Base-by-base conservation (phyloP, 2,113 vertebrate species). In the Rhinichthys klamathensis region DNA sequence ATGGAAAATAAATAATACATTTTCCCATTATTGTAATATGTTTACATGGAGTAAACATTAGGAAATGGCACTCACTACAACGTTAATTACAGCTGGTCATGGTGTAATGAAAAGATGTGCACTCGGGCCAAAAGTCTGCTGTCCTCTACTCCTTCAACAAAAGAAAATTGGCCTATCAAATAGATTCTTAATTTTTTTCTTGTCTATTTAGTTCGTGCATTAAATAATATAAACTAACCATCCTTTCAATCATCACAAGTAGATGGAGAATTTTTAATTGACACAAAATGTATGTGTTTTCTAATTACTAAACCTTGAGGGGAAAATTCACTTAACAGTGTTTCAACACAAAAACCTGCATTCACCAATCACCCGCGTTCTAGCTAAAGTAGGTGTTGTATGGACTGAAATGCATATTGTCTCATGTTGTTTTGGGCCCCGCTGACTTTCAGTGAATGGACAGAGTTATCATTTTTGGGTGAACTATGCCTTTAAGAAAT, bases 21-120 rank as follows among this genome's bases (percentile, higher is more conserved):
- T 80, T 44, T 63, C 23, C 58, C 58, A 80, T 80, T 80, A 65
- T 30, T 80, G 78, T 65, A 80, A 80, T 61, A 79, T 79, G 51
- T 78, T 78, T 78, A 58, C 30, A 38, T 25, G 30, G 30, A 61
- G 56, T 79, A 80, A 63, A 65, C 78, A 63, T 80, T 63, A 80
- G 38, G 60, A 65, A 46, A 65, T 27, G 10, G 9, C 58, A 1
- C 35, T 6, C n/a, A 63, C 38, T 60, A 79, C 11, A 5, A 23
- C 9, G 38, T 80, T 63, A 46, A 80, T 65, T 60, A 63, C 38
- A 60, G 3, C 15, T 27, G 38, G 58, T 21, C 78, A 63, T 80
- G 38, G 63, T 80, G 58, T 30, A 80, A 69, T 67, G 49, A 85
- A 85, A 54, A 65, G 9, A 58, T 84, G 12, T 21, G 12, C 56